Base-by-base conservation (phyloP, 2,797 vertebrate species). In the Balearica regulorum region DNA sequence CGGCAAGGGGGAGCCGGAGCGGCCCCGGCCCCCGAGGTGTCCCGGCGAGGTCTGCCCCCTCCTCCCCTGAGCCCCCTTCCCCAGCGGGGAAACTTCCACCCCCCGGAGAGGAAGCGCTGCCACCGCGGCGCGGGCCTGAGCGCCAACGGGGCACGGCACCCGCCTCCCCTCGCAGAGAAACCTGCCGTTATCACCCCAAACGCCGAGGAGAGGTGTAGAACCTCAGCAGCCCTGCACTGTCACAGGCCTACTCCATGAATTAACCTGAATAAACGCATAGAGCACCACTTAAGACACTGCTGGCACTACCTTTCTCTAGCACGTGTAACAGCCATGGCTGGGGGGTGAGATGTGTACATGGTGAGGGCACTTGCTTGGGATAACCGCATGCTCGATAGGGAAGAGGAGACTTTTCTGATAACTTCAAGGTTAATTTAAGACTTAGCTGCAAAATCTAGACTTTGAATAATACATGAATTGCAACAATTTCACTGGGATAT, bases 341-440 rank as follows among this genome's bases (percentile, higher is more conserved):
- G 19, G 77, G 24, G 49, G 10, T 13, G 46, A 68, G 62, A 22
- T 3, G 28, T 7, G 37, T 16, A 26, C 60, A 43, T 3, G 9
- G 70, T 2, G 10, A 58, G 88, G 46, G 49, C 6, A 0, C 46
- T 35, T 46, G 46, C 41, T 22, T 19, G 70, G 73, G 43, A 43
- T 41, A 69, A 71, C 77, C 55, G 5, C 49, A 0, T 5, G 11
- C 37, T 29, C 4, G 2, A 25, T 6, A 68, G 46, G 41, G 53
- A 72, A 53, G 54, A 65, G 25, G n/a, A 71, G 55, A 73, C 82
- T 87, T 71, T 77, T 25, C 75, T 53, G 91, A 48, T 82, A 97
- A 83, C 86, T 92, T 62, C 48, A 33, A 84, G 80, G 62, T 90
- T 86, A 82, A 82, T 81, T 55, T n/a, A 62, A 96, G 86, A 87